Evolutionary conservation across 2,888 invertebrate species (phyloP).

Genomic region (Drosophila mimetica): DNA sequence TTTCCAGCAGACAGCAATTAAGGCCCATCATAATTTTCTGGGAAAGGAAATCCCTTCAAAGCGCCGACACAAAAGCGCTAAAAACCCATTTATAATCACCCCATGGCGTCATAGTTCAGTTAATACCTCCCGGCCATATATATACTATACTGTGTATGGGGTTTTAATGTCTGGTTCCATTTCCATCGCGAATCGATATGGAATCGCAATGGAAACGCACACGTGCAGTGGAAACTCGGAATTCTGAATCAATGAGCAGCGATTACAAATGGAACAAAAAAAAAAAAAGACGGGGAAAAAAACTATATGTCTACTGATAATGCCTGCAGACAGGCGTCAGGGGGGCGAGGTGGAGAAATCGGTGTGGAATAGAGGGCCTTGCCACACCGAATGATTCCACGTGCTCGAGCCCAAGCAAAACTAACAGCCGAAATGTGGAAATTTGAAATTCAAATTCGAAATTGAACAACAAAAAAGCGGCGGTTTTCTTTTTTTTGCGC

Average conservation of each 20-base stretch:
- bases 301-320: conserved; percentile 38
- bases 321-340: conserved; percentile 37
- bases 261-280: conserved; percentile 38
- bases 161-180: conserved; percentile 32
- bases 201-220: conserved; percentile 32
- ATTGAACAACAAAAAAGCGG: conserved; percentile 21
- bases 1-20: conserved; percentile 41
- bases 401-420: conserved; percentile 27
- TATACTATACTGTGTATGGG: not conserved
- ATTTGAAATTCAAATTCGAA: conserved; percentile 44
- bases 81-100: conserved; percentile 28
- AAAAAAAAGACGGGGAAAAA: too few species aligned
- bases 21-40: conserved; percentile 22
- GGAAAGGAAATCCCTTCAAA: conserved; percentile 40
- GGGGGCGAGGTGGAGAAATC: conserved; percentile 9
- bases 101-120: conserved; percentile 32
- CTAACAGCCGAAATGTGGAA: conserved; percentile 15
- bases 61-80: conserved; percentile 26
- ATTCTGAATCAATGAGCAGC: conserved; percentile 46
- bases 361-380: not conserved
- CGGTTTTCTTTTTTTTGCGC: conserved; percentile 16
- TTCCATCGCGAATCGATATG: conserved; percentile 38
- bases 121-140: not conserved
- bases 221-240: conserved; percentile 39
- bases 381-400: conserved; percentile 29